Evolutionary conservation across 2,888 invertebrate species (phyloP).

Genomic region (Plemyria rubiginata): DNA sequence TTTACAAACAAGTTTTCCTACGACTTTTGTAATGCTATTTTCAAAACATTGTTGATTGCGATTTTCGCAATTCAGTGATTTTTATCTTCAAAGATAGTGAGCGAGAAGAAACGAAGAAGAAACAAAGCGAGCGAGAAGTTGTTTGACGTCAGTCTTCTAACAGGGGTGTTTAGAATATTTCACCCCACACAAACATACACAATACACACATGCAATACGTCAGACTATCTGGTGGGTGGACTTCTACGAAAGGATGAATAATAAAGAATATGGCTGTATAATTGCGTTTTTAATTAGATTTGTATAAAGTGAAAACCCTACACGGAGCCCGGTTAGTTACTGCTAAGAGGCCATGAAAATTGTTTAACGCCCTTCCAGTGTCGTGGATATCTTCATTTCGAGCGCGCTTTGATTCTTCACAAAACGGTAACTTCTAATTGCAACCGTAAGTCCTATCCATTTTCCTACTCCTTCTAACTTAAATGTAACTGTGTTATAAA

Average conservation of each 20-base stretch:
- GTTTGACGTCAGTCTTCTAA: no score
- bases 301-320: conserved; percentile 56
- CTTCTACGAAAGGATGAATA: neutral
- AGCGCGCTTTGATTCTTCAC: conserved; percentile 23
- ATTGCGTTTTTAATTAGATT: conserved; percentile 2
- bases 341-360: conserved; percentile 75
- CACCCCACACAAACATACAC: no score
- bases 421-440: conserved; percentile 12
- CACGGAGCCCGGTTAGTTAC: conserved; percentile 61
- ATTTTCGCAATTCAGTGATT: no score
- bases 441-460: neutral
- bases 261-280: neutral
- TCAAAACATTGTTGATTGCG: no score
- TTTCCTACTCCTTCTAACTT: no score
- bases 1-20: no score
- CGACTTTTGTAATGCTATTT: no score
- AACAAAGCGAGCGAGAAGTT: no score
- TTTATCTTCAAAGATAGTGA: no score
- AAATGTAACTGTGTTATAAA: no score
- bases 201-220: neutral
- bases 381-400: conserved; percentile 73
- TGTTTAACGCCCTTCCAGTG: conserved; percentile 83
- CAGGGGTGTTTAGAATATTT: no score
- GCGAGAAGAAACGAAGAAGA: no score
- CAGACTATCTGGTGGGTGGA: neutral